Percentiles rank a stretch among this genome's conserved stretches.
Conservation (phyloP, 2,888 invertebrate species). For the Octodonta nipae region DNA sequence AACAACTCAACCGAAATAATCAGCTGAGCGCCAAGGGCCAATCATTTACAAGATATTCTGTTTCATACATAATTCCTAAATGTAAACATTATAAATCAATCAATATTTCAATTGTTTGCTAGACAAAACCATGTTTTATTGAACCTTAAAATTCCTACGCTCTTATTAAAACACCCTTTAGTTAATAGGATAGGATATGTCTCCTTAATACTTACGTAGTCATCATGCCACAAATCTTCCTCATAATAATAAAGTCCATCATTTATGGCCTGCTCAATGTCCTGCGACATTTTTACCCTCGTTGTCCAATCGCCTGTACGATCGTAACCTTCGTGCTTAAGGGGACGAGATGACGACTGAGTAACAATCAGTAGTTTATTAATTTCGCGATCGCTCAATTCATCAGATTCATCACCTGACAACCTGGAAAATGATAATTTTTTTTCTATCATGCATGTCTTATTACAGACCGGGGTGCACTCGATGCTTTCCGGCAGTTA, state of each 20-base stretch:
- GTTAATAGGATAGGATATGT: no score
- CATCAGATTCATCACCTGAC: constrained; percentile 68
- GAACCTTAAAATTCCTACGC: no score
- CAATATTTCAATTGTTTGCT: no score
- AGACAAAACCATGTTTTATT: no score
- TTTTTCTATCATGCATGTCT: constrained; percentile 2
- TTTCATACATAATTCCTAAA: no score
- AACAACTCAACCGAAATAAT: no score
- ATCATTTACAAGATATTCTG: no score
- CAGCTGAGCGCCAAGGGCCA: no score
- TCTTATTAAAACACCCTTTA: no score
- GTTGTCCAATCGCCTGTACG: constrained; percentile 81
- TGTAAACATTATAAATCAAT: no score
- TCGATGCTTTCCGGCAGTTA: no score
- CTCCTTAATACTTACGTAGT: constrained; percentile 21
- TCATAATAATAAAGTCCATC: constrained; percentile 95
- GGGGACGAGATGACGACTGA: constrained; percentile 49
- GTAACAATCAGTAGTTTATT: constrained; percentile 91
- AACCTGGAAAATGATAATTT: constrained; percentile 40
- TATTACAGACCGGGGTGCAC: not conserved
- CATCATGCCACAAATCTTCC: constrained; percentile 73
- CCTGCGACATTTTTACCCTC: constrained; percentile 86
- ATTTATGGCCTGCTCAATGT: constrained; percentile 87
- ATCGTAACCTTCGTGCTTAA: constrained; percentile 81
- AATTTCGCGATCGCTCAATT: constrained; percentile 83